Conservation (phyloP, 1,140 invertebrate genomes). For the Sminthurides bifidus region DNA sequence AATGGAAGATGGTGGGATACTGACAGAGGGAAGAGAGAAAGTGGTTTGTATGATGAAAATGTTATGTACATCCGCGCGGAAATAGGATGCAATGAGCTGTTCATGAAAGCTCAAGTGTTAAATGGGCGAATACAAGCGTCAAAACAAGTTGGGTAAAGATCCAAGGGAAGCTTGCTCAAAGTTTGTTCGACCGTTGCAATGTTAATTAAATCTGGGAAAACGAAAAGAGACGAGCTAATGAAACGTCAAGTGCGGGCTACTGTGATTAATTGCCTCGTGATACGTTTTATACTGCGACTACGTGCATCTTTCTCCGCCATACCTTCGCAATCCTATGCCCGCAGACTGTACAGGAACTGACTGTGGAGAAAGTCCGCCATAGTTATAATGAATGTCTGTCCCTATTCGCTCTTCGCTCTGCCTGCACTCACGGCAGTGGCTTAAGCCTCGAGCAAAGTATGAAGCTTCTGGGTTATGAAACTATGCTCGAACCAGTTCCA, state of each 20-base stretch:
- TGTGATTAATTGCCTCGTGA: conserved; percentile 33
- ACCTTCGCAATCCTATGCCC: neutral
- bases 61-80: too few relatives aligned
- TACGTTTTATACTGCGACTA: too few relatives aligned
- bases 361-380: too few relatives aligned
- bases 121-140: conserved; percentile 31
- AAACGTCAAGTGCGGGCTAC: conserved; percentile 33
- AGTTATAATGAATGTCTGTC: too few relatives aligned
- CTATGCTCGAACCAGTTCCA: too few relatives aligned
- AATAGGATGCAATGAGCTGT: conserved; percentile 26
- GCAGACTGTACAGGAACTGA: too few relatives aligned
- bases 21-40: neutral
- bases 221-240: conserved; percentile 32
- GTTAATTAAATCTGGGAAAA: conserved; percentile 33
- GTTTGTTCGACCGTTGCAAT: conserved; percentile 33
- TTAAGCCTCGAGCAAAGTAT: too few relatives aligned
- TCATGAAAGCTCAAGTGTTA: conserved; percentile 28
- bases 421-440: too few relatives aligned
- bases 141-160: conserved; percentile 31
- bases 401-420: too few relatives aligned
- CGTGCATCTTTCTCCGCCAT: neutral
- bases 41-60: neutral
- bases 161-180: conserved; percentile 26
- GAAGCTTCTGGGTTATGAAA: too few relatives aligned
- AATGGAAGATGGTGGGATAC: neutral